A percentile compares a stretch with the other conserved stretches of the same genome.
Conservation (phyloP, 1,140 invertebrate genomes). For the Heterodera schachtii region DNA sequence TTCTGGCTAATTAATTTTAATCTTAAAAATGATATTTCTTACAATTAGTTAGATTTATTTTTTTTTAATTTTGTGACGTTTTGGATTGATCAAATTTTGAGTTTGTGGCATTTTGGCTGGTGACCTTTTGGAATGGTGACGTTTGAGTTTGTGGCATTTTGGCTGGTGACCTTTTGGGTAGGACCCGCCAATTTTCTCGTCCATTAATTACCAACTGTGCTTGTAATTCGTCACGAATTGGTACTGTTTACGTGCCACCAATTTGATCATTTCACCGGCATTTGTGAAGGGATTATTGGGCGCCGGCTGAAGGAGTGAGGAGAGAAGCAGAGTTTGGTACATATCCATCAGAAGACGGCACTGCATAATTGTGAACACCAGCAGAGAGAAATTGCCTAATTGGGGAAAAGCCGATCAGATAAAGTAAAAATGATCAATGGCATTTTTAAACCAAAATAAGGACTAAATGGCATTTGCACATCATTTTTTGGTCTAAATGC, state of each 20-base stretch:
- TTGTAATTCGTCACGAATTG: constrained; percentile 44
- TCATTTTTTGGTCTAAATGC: neutral
- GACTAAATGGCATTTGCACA: constrained; percentile 5
- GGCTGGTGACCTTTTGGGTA: no score
- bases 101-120: no score
- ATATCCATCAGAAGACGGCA: constrained; percentile 46
- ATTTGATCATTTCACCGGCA: constrained; percentile 38
- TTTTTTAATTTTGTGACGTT: no score
- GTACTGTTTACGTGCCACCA: constrained; percentile 38
- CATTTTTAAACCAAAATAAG: neutral
- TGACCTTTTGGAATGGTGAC: no score
- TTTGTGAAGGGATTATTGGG: constrained; percentile 39
- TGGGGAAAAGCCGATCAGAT: neutral
- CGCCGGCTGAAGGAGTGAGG: constrained; percentile 39
- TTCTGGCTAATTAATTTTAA: no score
- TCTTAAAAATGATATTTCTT: no score
- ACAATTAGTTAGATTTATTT: no score
- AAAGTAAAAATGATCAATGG: neutral
- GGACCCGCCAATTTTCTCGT: neutral
- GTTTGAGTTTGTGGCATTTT: no score
- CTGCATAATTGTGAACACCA: constrained; percentile 46
- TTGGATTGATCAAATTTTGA: no score
- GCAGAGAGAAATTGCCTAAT: constrained; percentile 45
- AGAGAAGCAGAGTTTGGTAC: constrained; percentile 43
- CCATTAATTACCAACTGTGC: constrained; percentile 38